Evolutionary conservation across 2,797 vertebrate species (phyloP).

Genomic region (Miichthys miiuy): DNA sequence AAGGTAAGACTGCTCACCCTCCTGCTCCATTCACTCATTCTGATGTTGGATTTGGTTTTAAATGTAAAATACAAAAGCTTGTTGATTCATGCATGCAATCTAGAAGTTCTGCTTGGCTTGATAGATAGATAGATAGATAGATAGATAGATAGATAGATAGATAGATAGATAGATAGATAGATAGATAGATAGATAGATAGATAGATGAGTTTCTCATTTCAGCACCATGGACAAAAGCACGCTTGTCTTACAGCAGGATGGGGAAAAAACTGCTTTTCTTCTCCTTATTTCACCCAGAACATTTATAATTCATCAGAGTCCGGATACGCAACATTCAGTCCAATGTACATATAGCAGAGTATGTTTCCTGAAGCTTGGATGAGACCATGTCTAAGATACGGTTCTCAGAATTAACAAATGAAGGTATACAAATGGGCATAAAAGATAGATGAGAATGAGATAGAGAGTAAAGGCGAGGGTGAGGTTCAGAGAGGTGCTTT

Average conservation of each 20-base stretch:
- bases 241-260: conserved; percentile 16
- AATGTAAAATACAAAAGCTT: conserved; percentile 14
- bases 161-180: conserved; percentile 20
- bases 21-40: neutral
- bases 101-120: conserved; percentile 9
- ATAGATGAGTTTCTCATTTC: conserved; percentile 42
- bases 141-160: conserved; percentile 30
- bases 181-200: conserved; percentile 17
- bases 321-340: conserved; percentile 13
- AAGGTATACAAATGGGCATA: neutral
- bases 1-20: conserved; percentile 73
- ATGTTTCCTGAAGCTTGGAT: conserved; percentile 17
- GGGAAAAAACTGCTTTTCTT: conserved; percentile 18
- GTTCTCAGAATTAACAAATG: neutral
- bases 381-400: neutral
- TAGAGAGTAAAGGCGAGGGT: conserved; percentile 19
- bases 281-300: conserved; percentile 33
- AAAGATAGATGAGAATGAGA: conserved; percentile 16
- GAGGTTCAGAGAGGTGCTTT: conserved; percentile 50
- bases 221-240: conserved; percentile 75
- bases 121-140: conserved; percentile 48
- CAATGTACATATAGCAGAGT: conserved; percentile 4
- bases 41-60: neutral
- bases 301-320: conserved; percentile 52
- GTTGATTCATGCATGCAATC: conserved; percentile 25